Evolutionary conservation across 2,888 invertebrate genomes (phyloP).

Genomic region (Schrankia costaestrigalis): DNA sequence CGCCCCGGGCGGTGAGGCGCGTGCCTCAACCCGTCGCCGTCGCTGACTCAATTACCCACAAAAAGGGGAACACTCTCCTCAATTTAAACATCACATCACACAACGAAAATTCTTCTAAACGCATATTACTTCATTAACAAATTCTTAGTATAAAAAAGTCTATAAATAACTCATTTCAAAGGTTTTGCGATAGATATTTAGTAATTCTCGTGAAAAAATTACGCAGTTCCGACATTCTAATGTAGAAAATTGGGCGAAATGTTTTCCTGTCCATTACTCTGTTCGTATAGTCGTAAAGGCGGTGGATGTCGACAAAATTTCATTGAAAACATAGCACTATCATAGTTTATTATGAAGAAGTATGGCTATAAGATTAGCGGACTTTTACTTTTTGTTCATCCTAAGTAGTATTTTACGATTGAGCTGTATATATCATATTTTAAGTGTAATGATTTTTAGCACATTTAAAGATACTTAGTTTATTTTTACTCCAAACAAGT

Average conservation of each 20-base stretch:
- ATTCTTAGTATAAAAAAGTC: conserved; percentile 10
- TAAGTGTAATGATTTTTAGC: too few species aligned
- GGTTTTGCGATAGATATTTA: conserved; percentile 9
- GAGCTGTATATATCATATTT: too few species aligned
- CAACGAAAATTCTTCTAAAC: conserved; percentile 9
- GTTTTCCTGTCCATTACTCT: conserved; percentile 30
- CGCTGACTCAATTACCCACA: conserved; percentile 11
- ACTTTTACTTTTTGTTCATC: background rate
- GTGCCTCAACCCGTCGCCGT: conserved; percentile 16
- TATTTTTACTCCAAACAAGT: too few species aligned
- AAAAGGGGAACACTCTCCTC: conserved; percentile 4
- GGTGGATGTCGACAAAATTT: conserved; percentile 15
- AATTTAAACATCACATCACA: too few species aligned
- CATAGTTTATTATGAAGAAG: conserved; percentile 11
- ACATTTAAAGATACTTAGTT: too few species aligned
- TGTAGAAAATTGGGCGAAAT: conserved; percentile 28
- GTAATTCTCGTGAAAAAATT: conserved; percentile 20
- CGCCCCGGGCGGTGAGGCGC: conserved; percentile 16
- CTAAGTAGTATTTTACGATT: conserved; percentile 1
- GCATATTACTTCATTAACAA: conserved; percentile 6
- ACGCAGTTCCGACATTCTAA: conserved; percentile 13
- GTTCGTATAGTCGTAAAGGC: conserved; percentile 22
- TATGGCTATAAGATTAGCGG: conserved; percentile 16
- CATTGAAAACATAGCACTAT: conserved; percentile 24
- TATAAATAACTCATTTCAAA: conserved; percentile 18